Evolutionary conservation across 2,888 invertebrate genomes (phyloP), one percentile per base, ranked within the genome.

Genomic region (Habrosyne pyritoides): DNA sequence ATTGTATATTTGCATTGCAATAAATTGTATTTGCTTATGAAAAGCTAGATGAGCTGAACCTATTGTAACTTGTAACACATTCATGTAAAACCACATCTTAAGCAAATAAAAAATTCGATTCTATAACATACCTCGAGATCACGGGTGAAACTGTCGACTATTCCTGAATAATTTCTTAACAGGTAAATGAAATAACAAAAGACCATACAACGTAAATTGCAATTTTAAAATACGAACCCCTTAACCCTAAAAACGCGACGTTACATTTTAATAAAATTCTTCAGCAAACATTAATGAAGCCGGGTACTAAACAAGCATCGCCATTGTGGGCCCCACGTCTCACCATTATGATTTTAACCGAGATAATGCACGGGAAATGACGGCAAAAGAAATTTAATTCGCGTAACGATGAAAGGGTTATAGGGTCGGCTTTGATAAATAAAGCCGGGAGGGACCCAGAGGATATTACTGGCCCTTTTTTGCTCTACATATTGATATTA

Each of bases 311-410:
- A 86, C 89, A 87, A 78, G 79, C 82, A 77, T 76, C 68, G 75
- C 81, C 84, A 88, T 91, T 91, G 91, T 90, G 65, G 64, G 66
- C 73, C 76, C 69, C 75, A 67, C 74, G 77, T 78, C 79, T 75
- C 71, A 71, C 89, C 90, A 91, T 91, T 91, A 91, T 91, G 89
- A 90, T 91, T 89, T 86, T 87, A 89, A 84, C 90, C 89, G 86
- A 87, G 91, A 91, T 91, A 91, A 92, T 91, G 90, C 79, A 91
- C 90, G 91, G 92, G 92, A 92, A 92, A 91, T 92, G 91, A 92
- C 91, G 90, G 89, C 81, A 91, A 91, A 91, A 91, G 91, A 92
- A 91, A 91, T 92, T 91, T 91, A 91, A 92, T 91, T 91, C 91
- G 86, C 89, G 85, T 85, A 89, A 84, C 91, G 88, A 87, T 89